A percentile compares a stretch with the other conserved stretches of the same genome.
Evolutionary conservation across 2,888 invertebrate species (phyloP).

Genomic region (Globia sparganii): DNA sequence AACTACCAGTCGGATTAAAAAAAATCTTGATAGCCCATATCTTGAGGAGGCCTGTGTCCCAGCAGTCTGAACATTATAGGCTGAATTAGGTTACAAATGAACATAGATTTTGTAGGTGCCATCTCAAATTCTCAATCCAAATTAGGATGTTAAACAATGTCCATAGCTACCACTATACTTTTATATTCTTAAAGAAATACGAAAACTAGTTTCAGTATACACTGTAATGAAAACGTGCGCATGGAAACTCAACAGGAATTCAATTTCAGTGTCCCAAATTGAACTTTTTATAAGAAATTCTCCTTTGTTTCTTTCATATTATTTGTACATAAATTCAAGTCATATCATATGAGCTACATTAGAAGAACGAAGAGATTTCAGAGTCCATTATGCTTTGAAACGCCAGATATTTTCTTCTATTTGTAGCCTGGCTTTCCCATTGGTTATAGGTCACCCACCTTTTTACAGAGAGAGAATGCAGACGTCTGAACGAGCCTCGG

Average conservation of each 20-base stretch:
- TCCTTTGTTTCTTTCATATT: conserved; percentile 47
- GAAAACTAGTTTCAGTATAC: conserved; percentile 26
- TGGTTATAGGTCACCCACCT: conserved; percentile 54
- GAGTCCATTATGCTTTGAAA: conserved; percentile 57
- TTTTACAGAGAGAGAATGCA: conserved; percentile 51
- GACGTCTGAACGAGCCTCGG: conserved; percentile 38
- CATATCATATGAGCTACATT: conserved; percentile 36
- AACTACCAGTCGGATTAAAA: not conserved
- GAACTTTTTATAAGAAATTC: conserved; percentile 50
- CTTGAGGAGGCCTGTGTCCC: not conserved
- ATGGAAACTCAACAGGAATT: conserved; percentile 52
- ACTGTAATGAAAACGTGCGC: conserved; percentile 41
- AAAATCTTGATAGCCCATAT: not conserved
- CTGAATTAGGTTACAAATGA: not conserved
- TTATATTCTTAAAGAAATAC: conserved; percentile 17
- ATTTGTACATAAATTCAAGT: conserved; percentile 49
- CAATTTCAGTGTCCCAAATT: conserved; percentile 53
- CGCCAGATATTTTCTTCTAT: conserved; percentile 46
- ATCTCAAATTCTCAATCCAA: not conserved
- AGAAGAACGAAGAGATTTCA: conserved; percentile 31
- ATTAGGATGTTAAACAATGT: conserved; percentile 7
- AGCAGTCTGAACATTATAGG: not conserved
- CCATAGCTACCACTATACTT: not conserved
- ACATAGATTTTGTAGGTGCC: not conserved
- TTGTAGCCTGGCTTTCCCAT: conserved; percentile 50